Conservation (phyloP, 1,140 invertebrate genomes). For the Hypsibius dujardini region DNA sequence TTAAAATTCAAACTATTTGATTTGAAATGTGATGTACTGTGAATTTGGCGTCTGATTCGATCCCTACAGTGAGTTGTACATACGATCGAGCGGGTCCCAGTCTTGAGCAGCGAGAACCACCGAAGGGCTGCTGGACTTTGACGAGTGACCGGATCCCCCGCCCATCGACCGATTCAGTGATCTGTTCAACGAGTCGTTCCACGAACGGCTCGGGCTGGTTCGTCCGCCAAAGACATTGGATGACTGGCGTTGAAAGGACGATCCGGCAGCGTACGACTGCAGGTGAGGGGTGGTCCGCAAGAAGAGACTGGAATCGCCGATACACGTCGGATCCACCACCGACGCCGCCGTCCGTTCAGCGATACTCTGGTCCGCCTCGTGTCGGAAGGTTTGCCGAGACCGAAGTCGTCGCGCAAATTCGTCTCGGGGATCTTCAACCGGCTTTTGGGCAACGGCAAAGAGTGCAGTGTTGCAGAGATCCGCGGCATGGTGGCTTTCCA, state of each 20-base stretch:
- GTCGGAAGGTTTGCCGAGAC: background rate
- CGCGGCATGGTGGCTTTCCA: background rate
- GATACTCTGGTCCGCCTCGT: background rate
- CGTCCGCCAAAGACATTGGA: background rate
- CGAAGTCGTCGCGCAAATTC: background rate
- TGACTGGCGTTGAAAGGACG: background rate
- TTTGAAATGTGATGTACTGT: too few relatives aligned
- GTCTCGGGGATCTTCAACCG: background rate
- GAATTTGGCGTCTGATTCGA: too few relatives aligned
- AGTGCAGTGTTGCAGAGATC: background rate
- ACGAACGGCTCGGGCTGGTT: background rate
- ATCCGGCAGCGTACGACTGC: background rate
- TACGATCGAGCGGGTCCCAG: constrained; percentile 14
- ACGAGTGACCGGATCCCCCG: background rate
- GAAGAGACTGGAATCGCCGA: background rate
- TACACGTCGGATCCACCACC: too few relatives aligned
- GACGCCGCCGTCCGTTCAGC: too few relatives aligned
- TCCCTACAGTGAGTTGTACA: too few relatives aligned
- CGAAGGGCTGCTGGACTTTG: background rate
- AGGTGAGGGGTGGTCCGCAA: background rate
- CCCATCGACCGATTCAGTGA: background rate
- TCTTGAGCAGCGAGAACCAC: background rate
- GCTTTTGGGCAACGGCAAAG: background rate
- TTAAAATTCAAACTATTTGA: background rate
- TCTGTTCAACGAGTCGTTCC: constrained; percentile 7